phyloP scores from a whole-genome alignment of 2,797 vertebrate genomes.

The Microctenopoma steveboyesi region DNA sequence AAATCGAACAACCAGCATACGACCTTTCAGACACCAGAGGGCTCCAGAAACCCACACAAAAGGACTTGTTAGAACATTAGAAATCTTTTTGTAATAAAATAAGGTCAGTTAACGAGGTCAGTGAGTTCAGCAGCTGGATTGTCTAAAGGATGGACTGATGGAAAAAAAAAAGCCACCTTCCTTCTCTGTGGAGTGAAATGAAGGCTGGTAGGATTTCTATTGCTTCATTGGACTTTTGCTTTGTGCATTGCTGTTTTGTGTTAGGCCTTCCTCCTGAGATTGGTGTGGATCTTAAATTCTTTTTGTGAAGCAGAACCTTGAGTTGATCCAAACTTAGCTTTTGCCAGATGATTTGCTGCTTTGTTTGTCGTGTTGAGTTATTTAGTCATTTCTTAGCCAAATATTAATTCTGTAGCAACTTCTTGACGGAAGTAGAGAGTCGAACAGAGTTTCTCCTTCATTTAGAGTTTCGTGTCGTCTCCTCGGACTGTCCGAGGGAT shows the following conservation, averaged over 20 bases:
- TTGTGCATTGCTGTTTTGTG: slow-evolving; percentile 64
- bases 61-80: slow-evolving; percentile 40
- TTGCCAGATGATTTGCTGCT: slow-evolving; percentile 77
- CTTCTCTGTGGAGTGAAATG: slow-evolving; percentile 77
- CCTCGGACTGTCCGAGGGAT: slow-evolving; percentile 79
- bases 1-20: slow-evolving; percentile 69
- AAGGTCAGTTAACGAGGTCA: slow-evolving; percentile 30
- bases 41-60: slow-evolving; percentile 50
- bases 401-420: slow-evolving; percentile 62
- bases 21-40: slow-evolving; percentile 49
- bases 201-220: slow-evolving; percentile 78
- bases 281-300: slow-evolving; percentile 58
- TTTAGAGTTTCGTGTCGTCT: slow-evolving; percentile 84
- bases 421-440: slow-evolving; percentile 46
- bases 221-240: slow-evolving; percentile 68
- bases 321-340: slow-evolving; percentile 64
- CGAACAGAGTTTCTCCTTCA: slow-evolving; percentile 54
- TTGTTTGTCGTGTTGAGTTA: slow-evolving; percentile 30
- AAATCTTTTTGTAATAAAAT: slow-evolving; percentile 32
- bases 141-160: slow-evolving; percentile 53
- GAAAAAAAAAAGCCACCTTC: slow-evolving; percentile 80
- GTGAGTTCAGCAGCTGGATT: slow-evolving; percentile 35
- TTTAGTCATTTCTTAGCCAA: slow-evolving; percentile 52
- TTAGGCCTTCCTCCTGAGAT: slow-evolving; percentile 68
- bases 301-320: slow-evolving; percentile 57